A percentile compares a stretch with the other conserved stretches of the same genome.
phyloP scores from a whole-genome alignment of 2,113 vertebrate genomes.

The Burhinus bistriatus region DNA sequence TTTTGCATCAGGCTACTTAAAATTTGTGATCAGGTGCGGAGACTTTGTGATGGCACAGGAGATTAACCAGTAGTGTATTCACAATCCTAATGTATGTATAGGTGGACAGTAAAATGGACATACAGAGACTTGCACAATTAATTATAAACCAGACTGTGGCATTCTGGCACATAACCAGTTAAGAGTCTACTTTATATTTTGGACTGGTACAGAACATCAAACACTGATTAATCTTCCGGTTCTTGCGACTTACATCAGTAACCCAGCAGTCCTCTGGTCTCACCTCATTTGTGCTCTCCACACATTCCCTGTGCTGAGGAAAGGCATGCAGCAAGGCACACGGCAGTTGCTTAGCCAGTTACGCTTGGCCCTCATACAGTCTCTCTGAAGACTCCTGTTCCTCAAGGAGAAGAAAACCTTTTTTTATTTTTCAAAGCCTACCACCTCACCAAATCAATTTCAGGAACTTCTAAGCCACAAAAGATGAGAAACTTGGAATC shows the following conservation, averaged over 20 bases:
- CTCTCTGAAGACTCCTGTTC: background rate
- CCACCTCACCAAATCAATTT: background rate
- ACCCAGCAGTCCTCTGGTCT: background rate
- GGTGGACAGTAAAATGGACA: background rate
- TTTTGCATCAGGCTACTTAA: background rate
- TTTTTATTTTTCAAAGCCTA: background rate
- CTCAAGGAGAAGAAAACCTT: background rate
- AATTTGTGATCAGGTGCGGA: background rate
- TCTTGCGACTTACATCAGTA: background rate
- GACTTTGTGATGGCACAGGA: background rate
- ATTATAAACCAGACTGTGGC: background rate
- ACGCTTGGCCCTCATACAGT: background rate
- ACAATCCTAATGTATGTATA: background rate
- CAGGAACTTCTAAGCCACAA: background rate
- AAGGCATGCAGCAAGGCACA: background rate
- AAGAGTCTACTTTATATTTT: background rate
- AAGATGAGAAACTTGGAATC: background rate
- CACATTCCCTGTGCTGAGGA: background rate
- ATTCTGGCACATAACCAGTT: background rate
- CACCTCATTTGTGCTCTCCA: background rate
- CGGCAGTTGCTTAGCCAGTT: background rate
- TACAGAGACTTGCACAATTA: background rate
- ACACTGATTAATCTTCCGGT: background rate
- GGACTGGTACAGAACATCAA: background rate
- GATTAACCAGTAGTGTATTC: background rate